Percentiles rank a stretch among this genome's conserved stretches.
Conservation (phyloP, 2,888 invertebrate species). For the Rhogogaster chlorosoma region DNA sequence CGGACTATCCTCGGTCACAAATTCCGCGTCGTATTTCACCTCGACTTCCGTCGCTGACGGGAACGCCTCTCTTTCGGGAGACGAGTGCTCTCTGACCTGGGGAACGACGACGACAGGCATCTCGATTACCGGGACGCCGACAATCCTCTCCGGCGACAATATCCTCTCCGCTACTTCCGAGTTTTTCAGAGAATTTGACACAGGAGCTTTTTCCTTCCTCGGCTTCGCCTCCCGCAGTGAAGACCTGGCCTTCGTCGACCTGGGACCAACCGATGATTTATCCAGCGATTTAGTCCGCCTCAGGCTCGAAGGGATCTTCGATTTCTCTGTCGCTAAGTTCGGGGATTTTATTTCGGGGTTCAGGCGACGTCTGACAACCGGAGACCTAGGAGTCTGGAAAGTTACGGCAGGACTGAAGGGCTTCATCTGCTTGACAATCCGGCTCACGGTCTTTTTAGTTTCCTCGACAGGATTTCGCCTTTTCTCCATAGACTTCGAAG, state of each 20-base stretch:
- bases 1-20: slow-evolving; percentile 7
- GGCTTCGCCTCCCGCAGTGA: slow-evolving; percentile 35
- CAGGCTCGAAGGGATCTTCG: neutral
- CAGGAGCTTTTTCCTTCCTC: neutral
- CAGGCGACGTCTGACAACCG: neutral
- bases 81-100: slow-evolving; percentile 33
- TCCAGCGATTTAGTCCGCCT: slow-evolving; percentile 43
- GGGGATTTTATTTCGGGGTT: neutral
- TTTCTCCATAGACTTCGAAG: neutral
- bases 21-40: slow-evolving; percentile 37
- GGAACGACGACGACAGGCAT: slow-evolving; percentile 35
- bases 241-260: neutral
- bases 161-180: slow-evolving; percentile 43
- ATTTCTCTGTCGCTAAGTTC: neutral
- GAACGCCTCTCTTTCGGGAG: slow-evolving; percentile 18
- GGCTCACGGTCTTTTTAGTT: neutral
- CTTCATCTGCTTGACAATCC: neutral
- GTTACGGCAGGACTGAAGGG: neutral
- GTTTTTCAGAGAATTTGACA: slow-evolving; percentile 38
- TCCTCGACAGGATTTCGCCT: neutral
- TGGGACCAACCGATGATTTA: slow-evolving; percentile 14
- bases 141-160: slow-evolving; percentile 47
- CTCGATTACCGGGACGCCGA: slow-evolving; percentile 47
- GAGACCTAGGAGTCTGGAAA: slow-evolving; percentile 3
- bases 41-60: slow-evolving; percentile 4